Base-by-base conservation (phyloP, 2,113 vertebrate species). In the Hippocampus abdominalis region DNA sequence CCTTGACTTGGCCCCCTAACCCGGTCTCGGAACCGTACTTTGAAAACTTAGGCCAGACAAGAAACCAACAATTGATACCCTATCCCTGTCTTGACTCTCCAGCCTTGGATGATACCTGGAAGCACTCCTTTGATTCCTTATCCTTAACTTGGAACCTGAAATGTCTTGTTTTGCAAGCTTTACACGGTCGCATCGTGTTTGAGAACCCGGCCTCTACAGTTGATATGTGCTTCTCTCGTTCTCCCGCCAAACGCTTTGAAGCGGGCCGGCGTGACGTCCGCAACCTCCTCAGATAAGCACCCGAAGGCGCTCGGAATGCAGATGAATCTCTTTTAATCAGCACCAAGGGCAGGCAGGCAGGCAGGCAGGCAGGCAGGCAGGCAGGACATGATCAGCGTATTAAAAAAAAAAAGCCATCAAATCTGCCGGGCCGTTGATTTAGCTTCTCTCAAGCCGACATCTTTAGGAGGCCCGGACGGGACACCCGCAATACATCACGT, bases 311-410 rank as follows among this genome's bases (percentile, higher is more conserved):
- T 92, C 92, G 79, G 91, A 94, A 93, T 93, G 87, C 84, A 92
- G 91, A 95, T 94, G 94, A 95, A 95, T 95, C 93, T 91, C 84
- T 79, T 93, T 93, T 94, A 95, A 95, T 94, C 96, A 93, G 92
- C 82, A 91, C 92, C 93, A 93, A 91, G n/a, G n/a, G n/a, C n/a
- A n/a, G n/a, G n/a, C n/a, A 87, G 76, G 74, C 78, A 67, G 88
- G 78, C 42, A 48, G 15, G 46, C 44, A 46, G 13, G 44, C 44
- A 46, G 46, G 46, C 46, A 87, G 77, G 74, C 78, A 69, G 88
- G 79, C 57, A 82, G 80, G 75, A 90, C 87, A 92, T 93, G 93
- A 95, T 94, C 93, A 92, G 87, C 75, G 25, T 87, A 90, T 90
- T 93, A 93, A 94, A 95, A 93, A 29, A 93, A 93, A 94, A 95